These are phyloP conservation scores for Leptopilina syphax DNA, from an alignment of 2,888 invertebrate species.

Conservation along the genomic window DNA sequence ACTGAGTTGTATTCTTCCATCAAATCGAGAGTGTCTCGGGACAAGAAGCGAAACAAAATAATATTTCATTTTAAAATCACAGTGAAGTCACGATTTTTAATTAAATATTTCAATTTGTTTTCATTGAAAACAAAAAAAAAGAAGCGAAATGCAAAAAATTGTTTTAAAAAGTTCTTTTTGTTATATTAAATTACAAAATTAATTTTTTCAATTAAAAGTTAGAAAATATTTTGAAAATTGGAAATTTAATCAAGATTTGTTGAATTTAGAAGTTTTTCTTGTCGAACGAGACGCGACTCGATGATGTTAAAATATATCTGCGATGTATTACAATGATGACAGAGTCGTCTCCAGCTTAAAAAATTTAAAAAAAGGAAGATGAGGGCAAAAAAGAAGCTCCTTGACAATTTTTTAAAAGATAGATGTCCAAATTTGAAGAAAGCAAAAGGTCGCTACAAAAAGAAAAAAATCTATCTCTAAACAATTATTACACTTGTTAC, in stretches of 20 bases:
- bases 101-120: too few species aligned
- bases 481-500: slow-evolving; percentile 74
- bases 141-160: too few species aligned
- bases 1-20: slow-evolving; percentile 60
- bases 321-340: slow-evolving; percentile 16
- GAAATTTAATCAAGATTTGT: too few species aligned
- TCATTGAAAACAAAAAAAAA: too few species aligned
- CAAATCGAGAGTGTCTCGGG: slow-evolving; percentile 61
- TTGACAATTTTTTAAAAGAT: slow-evolving; percentile 31
- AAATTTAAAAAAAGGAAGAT: too few species aligned
- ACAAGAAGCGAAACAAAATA: slow-evolving; percentile 7
- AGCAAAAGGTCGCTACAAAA: slow-evolving; percentile 59
- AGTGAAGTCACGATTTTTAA: neutral
- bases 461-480: slow-evolving; percentile 64
- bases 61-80: slow-evolving; percentile 8
- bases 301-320: slow-evolving; percentile 22
- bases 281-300: slow-evolving; percentile 19
- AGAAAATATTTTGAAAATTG: too few species aligned
- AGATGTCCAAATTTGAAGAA: neutral
- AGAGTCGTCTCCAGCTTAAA: slow-evolving; percentile 34
- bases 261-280: slow-evolving; percentile 11
- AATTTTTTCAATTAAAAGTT: too few species aligned
- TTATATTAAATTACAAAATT: too few species aligned
- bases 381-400: slow-evolving; percentile 26
- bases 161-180: too few species aligned